These are phyloP conservation scores for Nomada lathburiana DNA, from an alignment of 2,888 invertebrate species.

Conservation along the genomic window DNA sequence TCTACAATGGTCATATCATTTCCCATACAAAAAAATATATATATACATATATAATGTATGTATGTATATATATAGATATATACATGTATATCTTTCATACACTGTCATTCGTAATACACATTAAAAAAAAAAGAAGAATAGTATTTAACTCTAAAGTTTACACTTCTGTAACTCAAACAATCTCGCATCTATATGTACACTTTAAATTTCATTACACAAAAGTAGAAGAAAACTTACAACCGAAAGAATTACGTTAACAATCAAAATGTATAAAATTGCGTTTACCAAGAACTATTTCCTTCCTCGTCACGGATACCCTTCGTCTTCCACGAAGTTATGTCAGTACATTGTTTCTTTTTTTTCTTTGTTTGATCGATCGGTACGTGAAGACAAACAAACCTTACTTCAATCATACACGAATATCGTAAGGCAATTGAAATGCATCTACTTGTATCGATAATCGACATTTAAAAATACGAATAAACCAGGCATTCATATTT, in stretches of 20 bases:
- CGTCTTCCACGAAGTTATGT: slow-evolving; percentile 2
- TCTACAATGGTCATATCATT: slow-evolving; percentile 14
- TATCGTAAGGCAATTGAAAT: slow-evolving; percentile 51
- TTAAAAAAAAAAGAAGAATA: slow-evolving; percentile 29
- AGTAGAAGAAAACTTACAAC: slow-evolving; percentile 26
- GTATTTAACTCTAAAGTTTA: slow-evolving; percentile 34
- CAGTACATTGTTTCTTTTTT: slow-evolving; percentile 8
- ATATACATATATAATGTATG: slow-evolving; percentile 24
- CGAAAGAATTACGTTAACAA: not conserved
- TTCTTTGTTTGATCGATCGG: slow-evolving; percentile 4
- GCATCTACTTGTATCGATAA: slow-evolving; percentile 41
- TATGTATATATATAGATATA: slow-evolving; percentile 15
- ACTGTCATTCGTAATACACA: slow-evolving; percentile 10
- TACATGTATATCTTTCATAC: slow-evolving; percentile 34
- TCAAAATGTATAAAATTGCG: slow-evolving; percentile 17
- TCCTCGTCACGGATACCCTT: slow-evolving; percentile 19
- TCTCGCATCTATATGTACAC: slow-evolving; percentile 17
- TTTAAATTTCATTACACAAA: slow-evolving; percentile 15
- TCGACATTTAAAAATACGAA: slow-evolving; percentile 41
- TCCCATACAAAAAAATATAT: slow-evolving; percentile 22
- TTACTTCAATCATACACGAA: slow-evolving; percentile 47
- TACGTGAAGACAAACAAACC: slow-evolving; percentile 28
- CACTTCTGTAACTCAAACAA: slow-evolving; percentile 44
- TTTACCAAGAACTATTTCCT: slow-evolving; percentile 10
- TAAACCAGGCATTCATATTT: slow-evolving; percentile 38